Evolutionary conservation across 1,140 invertebrate genomes (phyloP), one percentile per base, ranked within the genome.

Genomic region (Microplitis demolitor): DNA sequence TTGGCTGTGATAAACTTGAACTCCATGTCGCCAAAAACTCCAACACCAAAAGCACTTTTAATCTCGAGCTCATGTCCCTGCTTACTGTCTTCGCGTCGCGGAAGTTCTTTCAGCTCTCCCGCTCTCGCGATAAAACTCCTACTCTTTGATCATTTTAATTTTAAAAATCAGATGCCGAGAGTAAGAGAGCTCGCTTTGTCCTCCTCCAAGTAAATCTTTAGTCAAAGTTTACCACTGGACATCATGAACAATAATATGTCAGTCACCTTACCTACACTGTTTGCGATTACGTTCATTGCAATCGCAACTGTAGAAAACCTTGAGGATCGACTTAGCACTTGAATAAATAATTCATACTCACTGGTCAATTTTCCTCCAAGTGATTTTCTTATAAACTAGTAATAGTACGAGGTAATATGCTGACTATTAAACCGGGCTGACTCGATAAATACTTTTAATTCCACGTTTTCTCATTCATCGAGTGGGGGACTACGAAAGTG

Each of bases 1-100:
- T 66, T 4, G 84, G 79, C 35, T 80, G 72, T 33, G 82, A 79
- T 16, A 34, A 6, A 24, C 76, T 80, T 0, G 14, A 37, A 4
- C 51, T 51, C 35, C 74, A 78, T n/a, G 62, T 72, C 50, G 71
- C 45, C 39, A 76, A 35, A 11, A 82, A 60, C 45, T 45, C 39
- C 39, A 45, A 45, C 39, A 80, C 33, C 45, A 78, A 31, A 45
- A 76, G 50, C 53, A 66, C 51, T 14, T 62, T 39, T 11, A 64
- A 56, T 16, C 51, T 16, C 33, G 71, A 72, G 39, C 53, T 72
- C 74, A 75, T 75, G 69, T 63, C 69, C 67, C 60, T 60, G 39
- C 45, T 13, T 50, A 67, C 73, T 70, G 69, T 54, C 50, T 31
- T 11, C 4, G 24, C 14, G 16, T 33, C 31, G 53, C 45, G 16